phyloP scores from a whole-genome alignment of 2,888 invertebrate genomes.

The Hedychridium roseum region DNA sequence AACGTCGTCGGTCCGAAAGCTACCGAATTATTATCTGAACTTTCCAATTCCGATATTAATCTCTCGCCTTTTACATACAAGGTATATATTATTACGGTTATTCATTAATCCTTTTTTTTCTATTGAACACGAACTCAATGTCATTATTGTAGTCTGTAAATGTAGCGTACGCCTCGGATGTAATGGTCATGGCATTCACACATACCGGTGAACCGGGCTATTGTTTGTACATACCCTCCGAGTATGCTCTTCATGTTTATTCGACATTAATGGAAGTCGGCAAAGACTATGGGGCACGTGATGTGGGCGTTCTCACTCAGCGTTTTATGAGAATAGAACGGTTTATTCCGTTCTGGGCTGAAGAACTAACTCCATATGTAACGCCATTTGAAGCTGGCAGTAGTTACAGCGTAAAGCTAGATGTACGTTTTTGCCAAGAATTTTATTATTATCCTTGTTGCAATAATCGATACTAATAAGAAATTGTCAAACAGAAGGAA shows the following conservation, averaged over 20 bases:
- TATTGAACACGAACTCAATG: neutral
- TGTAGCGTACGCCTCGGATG: constrained; percentile 74
- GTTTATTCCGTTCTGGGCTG: constrained; percentile 78
- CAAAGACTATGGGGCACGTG: constrained; percentile 72
- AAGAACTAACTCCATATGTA: constrained; percentile 71
- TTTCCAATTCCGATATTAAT: constrained; percentile 71
- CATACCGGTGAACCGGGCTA: constrained; percentile 78
- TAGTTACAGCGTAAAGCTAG: constrained; percentile 69
- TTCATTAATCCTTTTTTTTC: neutral
- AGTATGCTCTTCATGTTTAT: constrained; percentile 79
- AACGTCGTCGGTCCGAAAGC: constrained; percentile 78
- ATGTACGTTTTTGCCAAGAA: constrained; percentile 51
- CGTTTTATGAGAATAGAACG: constrained; percentile 74
- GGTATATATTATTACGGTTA: constrained; percentile 64
- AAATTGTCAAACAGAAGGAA: constrained; percentile 66
- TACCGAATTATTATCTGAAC: constrained; percentile 69
- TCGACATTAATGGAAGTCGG: constrained; percentile 73
- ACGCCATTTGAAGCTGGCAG: constrained; percentile 74
- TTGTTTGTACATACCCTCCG: constrained; percentile 75
- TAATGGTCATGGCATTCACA: constrained; percentile 76
- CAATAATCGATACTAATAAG: too few relatives aligned
- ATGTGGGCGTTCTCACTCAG: constrained; percentile 75
- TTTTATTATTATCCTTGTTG: neutral
- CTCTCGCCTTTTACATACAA: constrained; percentile 73
- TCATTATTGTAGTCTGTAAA: constrained; percentile 66